These are phyloP conservation scores for Empidonax alnorum DNA, from an alignment of 2,113 vertebrate genomes.

Conservation along the genomic window DNA sequence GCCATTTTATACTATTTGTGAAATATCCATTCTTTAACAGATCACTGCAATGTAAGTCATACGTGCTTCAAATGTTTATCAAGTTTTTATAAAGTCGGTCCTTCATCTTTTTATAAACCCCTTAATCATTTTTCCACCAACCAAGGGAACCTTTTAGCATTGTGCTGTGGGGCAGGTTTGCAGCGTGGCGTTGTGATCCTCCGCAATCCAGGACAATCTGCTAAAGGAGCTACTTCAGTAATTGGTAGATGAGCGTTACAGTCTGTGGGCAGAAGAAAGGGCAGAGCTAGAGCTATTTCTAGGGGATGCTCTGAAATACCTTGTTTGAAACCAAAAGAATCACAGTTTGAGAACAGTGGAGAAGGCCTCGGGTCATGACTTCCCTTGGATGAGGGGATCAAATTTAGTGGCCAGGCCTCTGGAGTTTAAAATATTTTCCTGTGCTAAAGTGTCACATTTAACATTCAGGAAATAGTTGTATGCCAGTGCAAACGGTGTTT, in stretches of 20 bases:
- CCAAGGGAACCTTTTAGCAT: not conserved
- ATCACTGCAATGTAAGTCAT: not conserved
- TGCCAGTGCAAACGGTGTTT: not conserved
- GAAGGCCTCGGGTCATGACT: constrained; percentile 19
- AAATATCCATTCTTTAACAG: not conserved
- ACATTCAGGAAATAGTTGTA: not conserved
- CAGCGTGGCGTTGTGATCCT: constrained; percentile 30
- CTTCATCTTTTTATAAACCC: constrained; percentile 39
- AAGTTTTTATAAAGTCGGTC: constrained; percentile 49
- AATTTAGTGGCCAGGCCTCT: constrained; percentile 47
- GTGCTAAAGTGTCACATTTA: constrained; percentile 20
- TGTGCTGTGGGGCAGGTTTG: constrained; percentile 51
- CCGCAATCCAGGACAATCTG: not conserved
- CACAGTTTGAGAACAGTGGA: constrained; percentile 32
- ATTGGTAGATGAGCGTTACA: constrained; percentile 52
- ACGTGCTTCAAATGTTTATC: not conserved
- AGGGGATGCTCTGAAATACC: constrained; percentile 45
- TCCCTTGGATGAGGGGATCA: not conserved
- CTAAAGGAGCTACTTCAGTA: constrained; percentile 32
- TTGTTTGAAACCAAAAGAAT: constrained; percentile 56
- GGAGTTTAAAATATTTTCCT: constrained; percentile 36
- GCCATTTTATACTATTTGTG: not conserved
- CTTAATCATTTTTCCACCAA: constrained; percentile 13
- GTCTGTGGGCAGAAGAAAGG: constrained; percentile 54
- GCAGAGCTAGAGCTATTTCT: constrained; percentile 59